These are phyloP conservation scores for Phocoena phocoena DNA, from an alignment of 2,113 vertebrate genomes.

Conservation along the genomic window DNA sequence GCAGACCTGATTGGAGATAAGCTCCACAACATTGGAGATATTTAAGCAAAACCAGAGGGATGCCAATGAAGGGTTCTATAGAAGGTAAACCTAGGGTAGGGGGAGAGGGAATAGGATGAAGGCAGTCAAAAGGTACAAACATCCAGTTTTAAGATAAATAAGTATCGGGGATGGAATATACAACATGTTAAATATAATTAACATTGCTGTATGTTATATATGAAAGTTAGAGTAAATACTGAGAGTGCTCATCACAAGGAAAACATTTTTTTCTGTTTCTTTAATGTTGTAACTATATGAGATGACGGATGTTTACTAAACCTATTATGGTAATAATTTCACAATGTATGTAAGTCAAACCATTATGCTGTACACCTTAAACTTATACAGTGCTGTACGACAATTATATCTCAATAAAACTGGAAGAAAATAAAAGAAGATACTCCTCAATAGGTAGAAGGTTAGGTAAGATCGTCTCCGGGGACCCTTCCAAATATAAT, in stretches of 20 bases:
- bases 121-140: background rate
- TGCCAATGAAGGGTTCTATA: background rate
- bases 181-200: background rate
- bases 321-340: background rate
- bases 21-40: background rate
- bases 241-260: background rate
- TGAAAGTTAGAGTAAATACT: background rate
- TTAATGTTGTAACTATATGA: background rate
- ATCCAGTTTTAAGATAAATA: background rate
- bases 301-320: background rate
- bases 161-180: background rate
- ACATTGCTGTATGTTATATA: background rate
- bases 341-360: background rate
- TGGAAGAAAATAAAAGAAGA: background rate
- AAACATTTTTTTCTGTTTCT: background rate
- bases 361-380: background rate
- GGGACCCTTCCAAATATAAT: background rate
- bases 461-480: background rate
- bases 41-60: slow-evolving; percentile 19
- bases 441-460: background rate
- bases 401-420: background rate
- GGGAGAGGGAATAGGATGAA: background rate
- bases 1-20: background rate
- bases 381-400: background rate
- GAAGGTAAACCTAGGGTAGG: background rate